Percentiles rank a stretch among this genome's conserved stretches.
Conservation (phyloP, 2,888 invertebrate genomes). For the Drosophila villosipedis region DNA sequence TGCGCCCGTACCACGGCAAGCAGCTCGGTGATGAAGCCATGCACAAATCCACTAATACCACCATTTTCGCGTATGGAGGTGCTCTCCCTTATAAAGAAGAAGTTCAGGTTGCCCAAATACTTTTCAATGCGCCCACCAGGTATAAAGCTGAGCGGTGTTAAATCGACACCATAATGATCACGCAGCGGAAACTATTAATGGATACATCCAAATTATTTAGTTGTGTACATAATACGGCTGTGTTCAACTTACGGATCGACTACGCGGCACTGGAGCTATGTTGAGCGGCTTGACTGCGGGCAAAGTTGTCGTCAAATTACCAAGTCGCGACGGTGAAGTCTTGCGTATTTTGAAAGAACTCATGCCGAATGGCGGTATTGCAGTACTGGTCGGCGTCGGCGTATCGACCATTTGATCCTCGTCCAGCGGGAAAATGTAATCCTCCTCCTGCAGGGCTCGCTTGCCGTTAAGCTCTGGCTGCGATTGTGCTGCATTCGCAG, state of each 20-base stretch:
- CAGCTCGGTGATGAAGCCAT: slow-evolving; percentile 96
- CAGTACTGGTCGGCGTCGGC: slow-evolving; percentile 72
- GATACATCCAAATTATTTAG: background rate
- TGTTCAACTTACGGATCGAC: slow-evolving; percentile 62
- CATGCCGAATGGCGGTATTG: slow-evolving; percentile 80
- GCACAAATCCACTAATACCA: slow-evolving; percentile 97
- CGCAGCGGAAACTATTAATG: slow-evolving; percentile 78
- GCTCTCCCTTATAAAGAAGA: slow-evolving; percentile 97
- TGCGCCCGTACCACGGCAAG: slow-evolving; percentile 96
- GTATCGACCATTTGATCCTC: slow-evolving; percentile 88
- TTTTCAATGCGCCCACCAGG: slow-evolving; percentile 92
- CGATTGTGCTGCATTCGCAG: slow-evolving; percentile 54
- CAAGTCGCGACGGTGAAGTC: slow-evolving; percentile 86
- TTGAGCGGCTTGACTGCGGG: slow-evolving; percentile 52
- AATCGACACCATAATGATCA: slow-evolving; percentile 88
- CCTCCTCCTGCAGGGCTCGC: slow-evolving; percentile 87
- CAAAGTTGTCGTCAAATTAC: slow-evolving; percentile 43
- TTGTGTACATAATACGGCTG: background rate
- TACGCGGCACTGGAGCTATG: slow-evolving; percentile 44
- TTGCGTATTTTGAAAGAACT: slow-evolving; percentile 86
- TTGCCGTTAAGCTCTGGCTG: slow-evolving; percentile 69
- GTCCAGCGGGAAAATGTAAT: slow-evolving; percentile 93
- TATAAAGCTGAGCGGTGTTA: slow-evolving; percentile 92
- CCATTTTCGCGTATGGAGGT: slow-evolving; percentile 96
- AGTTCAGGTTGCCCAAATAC: slow-evolving; percentile 95